Conservation (phyloP, 2,888 invertebrate genomes). For the Dasypogon diadema region DNA sequence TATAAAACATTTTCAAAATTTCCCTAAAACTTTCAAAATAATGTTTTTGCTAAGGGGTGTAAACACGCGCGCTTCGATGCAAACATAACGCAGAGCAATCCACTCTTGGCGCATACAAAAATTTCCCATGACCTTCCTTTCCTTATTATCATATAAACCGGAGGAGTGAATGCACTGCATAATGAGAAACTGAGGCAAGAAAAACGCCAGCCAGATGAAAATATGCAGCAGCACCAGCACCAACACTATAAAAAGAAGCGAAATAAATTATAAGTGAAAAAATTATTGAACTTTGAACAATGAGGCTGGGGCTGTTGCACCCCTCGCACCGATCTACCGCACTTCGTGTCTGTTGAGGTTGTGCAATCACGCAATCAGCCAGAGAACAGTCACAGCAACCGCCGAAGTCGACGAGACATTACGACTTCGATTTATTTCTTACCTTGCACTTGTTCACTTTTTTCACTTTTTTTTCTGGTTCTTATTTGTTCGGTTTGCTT, state of each 20-base stretch:
- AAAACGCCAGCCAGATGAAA: conserved; percentile 13
- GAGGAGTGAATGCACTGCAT: background rate
- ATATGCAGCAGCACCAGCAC: background rate
- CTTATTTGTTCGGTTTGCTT: conserved; percentile 10
- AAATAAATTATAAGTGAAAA: background rate
- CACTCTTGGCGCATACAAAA: too few relatives aligned
- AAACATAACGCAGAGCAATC: too few relatives aligned
- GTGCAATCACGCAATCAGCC: conserved; percentile 49
- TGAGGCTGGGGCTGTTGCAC: background rate
- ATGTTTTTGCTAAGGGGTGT: too few relatives aligned
- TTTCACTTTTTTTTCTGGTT: background rate
- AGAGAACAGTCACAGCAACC: conserved; percentile 12
- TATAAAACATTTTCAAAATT: too few relatives aligned
- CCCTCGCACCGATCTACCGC: background rate
- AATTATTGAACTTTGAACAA: conserved; percentile 32
- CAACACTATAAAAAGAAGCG: background rate
- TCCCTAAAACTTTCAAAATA: too few relatives aligned
- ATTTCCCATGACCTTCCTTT: conserved; percentile 38
- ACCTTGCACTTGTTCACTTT: conserved; percentile 45
- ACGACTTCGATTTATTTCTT: conserved; percentile 48
- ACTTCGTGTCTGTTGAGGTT: background rate
- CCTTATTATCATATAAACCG: background rate
- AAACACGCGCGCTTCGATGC: too few relatives aligned
- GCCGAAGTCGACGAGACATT: conserved; percentile 33
- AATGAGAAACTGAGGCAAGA: background rate